Base-by-base conservation (phyloP, 2,888 invertebrate genomes). In the Nymphalis c-album region DNA sequence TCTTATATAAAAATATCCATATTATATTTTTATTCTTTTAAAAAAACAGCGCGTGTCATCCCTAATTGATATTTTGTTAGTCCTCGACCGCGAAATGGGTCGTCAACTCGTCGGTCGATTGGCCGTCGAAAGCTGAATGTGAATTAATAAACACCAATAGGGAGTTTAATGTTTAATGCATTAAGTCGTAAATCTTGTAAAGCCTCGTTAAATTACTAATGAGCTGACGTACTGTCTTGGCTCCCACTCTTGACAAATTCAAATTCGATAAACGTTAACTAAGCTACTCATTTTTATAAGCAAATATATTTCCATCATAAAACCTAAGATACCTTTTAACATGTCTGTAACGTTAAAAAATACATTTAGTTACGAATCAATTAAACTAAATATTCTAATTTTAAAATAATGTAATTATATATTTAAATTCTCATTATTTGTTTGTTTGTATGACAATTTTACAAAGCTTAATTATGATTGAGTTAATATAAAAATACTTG, bases 91-190 rank as follows among this genome's bases (percentile, higher is more conserved):
- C 62, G 60, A 63, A 70, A 68, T 69, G 70, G 69, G 63, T 66
- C 66, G 65, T 68, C 70, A 70, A 64, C 70, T 69, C 61, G 71
- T 55, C 51, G 63, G 61, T 61, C 65, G 68, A 71, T 71, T 63
- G 68, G 46, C 63, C 60, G 61, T 53, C n/a, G 68, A 57, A 58
- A 61, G 60, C 45, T 51, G 45, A 55, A 68, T 66, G 64, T 71
- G 53, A 68, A 71, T 68, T 66, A 68, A 71, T 71, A 68, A 65
- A 71, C 61, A 67, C 66, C 51, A 64, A 57, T 69, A 46, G 40
- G 13, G 22, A n/a, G 47, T 48, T 53, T 58, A 57, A 50, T 48
- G 60, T 18, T 63, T 64, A 64, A 64, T 58, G 61, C 40, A 40
- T 55, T 48, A 59, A 50, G 20, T 64, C 46, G 40, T 64, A 20